Conservation (phyloP, 2,888 invertebrate species). For the Drosophila flavopinicola region DNA sequence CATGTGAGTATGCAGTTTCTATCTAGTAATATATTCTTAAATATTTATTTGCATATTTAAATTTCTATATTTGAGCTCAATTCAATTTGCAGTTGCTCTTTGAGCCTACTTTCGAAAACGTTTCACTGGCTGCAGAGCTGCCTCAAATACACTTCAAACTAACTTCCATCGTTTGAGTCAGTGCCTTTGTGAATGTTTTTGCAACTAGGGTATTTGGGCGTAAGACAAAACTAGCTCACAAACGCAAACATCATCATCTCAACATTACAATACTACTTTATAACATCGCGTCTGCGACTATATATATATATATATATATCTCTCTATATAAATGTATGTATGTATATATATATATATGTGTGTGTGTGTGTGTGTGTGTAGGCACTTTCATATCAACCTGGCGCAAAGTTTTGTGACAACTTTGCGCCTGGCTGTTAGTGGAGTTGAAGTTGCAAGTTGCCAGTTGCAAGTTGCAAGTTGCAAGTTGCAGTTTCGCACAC, state of each 20-base stretch:
- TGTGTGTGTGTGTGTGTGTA: too few relatives aligned
- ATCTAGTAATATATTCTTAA: too few relatives aligned
- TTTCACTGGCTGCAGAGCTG: neutral
- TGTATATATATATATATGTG: slow-evolving; percentile 8
- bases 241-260: slow-evolving; percentile 67
- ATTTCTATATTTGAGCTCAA: too few relatives aligned
- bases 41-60: too few relatives aligned
- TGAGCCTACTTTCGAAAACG: neutral
- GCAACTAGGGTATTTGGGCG: slow-evolving; percentile 33
- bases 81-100: too few relatives aligned
- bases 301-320: neutral
- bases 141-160: neutral
- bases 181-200: neutral
- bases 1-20: too few relatives aligned
- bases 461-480: slow-evolving; percentile 8
- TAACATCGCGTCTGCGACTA: slow-evolving; percentile 21
- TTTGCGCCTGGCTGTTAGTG: slow-evolving; percentile 35
- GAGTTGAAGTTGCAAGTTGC: too few relatives aligned
- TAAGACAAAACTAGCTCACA: slow-evolving; percentile 26
- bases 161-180: neutral
- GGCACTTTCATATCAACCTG: slow-evolving; percentile 28
- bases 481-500: slow-evolving; percentile 9
- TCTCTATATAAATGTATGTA: neutral
- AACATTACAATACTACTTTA: slow-evolving; percentile 44
- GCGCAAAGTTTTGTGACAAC: slow-evolving; percentile 51